phyloP scores from a whole-genome alignment of 2,113 vertebrate genomes.

The Hystrix brachyura region DNA sequence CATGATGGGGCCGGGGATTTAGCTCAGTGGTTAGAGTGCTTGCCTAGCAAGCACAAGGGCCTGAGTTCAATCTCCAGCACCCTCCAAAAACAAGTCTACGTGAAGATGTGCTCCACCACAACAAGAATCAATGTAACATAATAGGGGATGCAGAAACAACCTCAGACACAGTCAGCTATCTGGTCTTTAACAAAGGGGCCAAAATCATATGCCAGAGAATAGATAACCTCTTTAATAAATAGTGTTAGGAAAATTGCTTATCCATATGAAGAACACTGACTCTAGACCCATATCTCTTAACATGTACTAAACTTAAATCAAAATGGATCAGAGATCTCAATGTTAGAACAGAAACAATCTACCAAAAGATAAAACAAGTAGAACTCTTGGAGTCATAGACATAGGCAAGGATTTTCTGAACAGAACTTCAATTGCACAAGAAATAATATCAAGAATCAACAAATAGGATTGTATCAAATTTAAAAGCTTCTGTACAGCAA shows the following conservation, averaged over 20 bases:
- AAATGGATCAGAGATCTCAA: neutral
- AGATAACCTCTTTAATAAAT: neutral
- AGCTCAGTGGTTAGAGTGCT: no score
- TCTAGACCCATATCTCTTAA: neutral
- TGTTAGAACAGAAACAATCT: neutral
- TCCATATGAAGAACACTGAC: neutral
- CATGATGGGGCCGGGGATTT: neutral
- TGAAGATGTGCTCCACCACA: no score
- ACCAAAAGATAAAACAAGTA: neutral
- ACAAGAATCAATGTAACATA: neutral
- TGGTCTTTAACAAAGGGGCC: neutral
- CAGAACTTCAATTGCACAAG: neutral
- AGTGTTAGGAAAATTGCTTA: neutral
- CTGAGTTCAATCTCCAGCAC: no score
- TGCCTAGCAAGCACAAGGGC: no score
- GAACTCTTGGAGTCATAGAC: neutral
- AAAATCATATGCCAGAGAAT: neutral
- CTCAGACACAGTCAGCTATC: neutral
- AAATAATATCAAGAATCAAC: neutral
- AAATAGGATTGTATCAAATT: neutral
- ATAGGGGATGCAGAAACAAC: neutral
- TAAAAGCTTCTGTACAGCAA: neutral
- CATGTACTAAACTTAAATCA: neutral
- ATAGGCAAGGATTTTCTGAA: neutral
- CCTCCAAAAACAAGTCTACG: no score